Evolutionary conservation across 35 echinoderm and acorn worm species (phyloP).

Genomic region (Lytechinus variegatus): DNA sequence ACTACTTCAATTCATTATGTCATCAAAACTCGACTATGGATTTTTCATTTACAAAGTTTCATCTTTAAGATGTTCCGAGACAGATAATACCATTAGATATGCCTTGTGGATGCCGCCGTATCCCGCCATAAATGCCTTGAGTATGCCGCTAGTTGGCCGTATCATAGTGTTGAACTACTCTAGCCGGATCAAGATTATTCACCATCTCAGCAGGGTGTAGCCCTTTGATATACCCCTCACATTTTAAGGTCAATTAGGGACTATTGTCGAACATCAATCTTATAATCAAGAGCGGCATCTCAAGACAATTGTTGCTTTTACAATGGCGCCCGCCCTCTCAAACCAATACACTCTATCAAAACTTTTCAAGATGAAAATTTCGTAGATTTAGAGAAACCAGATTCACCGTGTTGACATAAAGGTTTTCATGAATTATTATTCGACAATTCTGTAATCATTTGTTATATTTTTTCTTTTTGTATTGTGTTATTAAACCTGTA

Average conservation of each 20-base stretch:
- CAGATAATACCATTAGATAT: conserved; percentile 7
- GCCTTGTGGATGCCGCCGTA: conserved; percentile 1
- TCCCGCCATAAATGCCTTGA: not conserved
- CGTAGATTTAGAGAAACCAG: not conserved
- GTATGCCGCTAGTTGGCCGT: not conserved
- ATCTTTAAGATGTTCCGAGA: not conserved
- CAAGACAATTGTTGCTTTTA: not conserved
- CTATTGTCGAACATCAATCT: conserved; percentile 18
- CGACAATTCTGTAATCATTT: no score
- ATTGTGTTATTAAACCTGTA: no score
- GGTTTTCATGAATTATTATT: no score
- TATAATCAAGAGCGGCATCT: not conserved
- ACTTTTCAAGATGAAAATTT: not conserved
- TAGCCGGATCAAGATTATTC: not conserved
- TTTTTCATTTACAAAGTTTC: not conserved
- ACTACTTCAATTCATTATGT: not conserved
- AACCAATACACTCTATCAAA: not conserved
- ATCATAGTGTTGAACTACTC: not conserved
- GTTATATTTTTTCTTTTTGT: no score
- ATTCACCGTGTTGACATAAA: not conserved
- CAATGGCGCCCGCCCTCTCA: not conserved
- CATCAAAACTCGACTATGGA: not conserved
- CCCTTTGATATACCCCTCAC: not conserved
- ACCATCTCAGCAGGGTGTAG: not conserved
- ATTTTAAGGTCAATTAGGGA: conserved; percentile 36